Evolutionary conservation across 2,797 vertebrate genomes (phyloP).

Genomic region (Ctenopoma multispine): DNA sequence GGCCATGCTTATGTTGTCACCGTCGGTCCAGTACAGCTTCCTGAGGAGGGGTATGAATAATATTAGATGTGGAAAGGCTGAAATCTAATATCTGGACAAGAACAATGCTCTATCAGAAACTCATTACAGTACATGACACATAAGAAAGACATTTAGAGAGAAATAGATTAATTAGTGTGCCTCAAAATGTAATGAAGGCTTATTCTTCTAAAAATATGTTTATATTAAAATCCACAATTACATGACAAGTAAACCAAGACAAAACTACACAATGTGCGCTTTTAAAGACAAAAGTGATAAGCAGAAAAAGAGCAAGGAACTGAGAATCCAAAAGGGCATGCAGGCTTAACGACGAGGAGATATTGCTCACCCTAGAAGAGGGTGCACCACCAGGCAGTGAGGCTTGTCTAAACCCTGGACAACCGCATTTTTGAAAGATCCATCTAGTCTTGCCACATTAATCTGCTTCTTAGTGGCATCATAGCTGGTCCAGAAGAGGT

Average conservation of each 20-base stretch:
- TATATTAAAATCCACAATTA: neutral
- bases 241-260: neutral
- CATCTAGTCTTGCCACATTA: conserved; percentile 94
- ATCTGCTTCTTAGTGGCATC: conserved; percentile 98
- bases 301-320: neutral
- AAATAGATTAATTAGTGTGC: neutral
- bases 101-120: neutral
- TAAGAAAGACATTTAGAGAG: neutral
- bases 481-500: conserved; percentile 98
- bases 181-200: neutral
- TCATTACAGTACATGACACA: neutral
- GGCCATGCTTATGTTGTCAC: conserved; percentile 95
- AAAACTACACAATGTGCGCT: neutral
- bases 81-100: neutral
- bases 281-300: neutral
- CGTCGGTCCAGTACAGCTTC: conserved; percentile 97
- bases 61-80: neutral
- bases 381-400: conserved; percentile 93
- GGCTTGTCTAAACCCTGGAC: conserved; percentile 97
- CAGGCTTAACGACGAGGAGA: neutral
- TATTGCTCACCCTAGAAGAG: conserved; percentile 78
- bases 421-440: conserved; percentile 96
- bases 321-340: neutral
- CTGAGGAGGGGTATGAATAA: conserved; percentile 70
- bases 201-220: neutral